phyloP scores from a whole-genome alignment of 2,888 invertebrate genomes.

The Diplazon laetatorius region DNA sequence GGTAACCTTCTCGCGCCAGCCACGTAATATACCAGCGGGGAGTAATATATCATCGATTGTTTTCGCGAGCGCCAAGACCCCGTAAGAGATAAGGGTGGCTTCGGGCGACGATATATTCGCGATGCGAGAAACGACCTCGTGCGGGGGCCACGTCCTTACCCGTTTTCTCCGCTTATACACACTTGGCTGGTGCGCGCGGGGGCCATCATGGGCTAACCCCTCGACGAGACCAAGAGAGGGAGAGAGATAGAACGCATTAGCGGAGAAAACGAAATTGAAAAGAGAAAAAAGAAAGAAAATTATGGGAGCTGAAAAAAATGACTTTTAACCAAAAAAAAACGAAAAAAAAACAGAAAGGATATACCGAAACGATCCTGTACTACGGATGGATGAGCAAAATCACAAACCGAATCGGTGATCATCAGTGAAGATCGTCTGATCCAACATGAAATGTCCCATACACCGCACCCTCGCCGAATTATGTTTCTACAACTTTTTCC shows the following conservation, averaged over 20 bases:
- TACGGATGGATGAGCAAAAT: too few relatives aligned
- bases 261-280: constrained; percentile 25
- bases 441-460: too few relatives aligned
- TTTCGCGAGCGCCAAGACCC: constrained; percentile 67
- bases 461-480: too few relatives aligned
- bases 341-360: neutral
- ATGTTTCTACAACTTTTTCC: too few relatives aligned
- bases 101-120: constrained; percentile 54
- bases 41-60: constrained; percentile 68
- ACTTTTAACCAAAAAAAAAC: neutral
- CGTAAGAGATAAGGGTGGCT: constrained; percentile 66
- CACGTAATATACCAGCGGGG: constrained; percentile 62
- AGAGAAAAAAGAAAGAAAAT: constrained; percentile 13
- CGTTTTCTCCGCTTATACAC: neutral
- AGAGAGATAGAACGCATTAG: constrained; percentile 16
- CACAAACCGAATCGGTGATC: too few relatives aligned
- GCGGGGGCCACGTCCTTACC: constrained; percentile 8
- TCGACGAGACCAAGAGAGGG: constrained; percentile 28
- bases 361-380: neutral
- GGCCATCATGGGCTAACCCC: constrained; percentile 11
- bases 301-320: neutral
- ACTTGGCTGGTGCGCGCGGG: constrained; percentile 7
- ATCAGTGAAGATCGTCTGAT: too few relatives aligned
- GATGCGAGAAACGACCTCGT: constrained; percentile 30
- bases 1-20: constrained; percentile 26